These are phyloP conservation scores for Sebastes itinus DNA, from an alignment of 2,797 vertebrate species.

Conservation along the genomic window DNA sequence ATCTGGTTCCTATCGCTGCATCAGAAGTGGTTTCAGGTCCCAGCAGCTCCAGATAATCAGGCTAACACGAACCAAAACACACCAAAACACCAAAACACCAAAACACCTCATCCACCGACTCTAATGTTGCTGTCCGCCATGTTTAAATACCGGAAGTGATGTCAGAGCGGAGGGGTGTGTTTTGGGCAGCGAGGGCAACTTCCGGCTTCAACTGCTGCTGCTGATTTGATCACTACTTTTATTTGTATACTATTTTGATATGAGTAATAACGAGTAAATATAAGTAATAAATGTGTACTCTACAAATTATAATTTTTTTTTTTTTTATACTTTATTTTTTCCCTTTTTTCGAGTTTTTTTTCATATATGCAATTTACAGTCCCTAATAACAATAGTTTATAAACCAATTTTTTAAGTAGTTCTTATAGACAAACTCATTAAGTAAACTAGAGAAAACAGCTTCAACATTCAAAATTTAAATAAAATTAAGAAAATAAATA, in stretches of 20 bases:
- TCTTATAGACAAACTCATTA: too few relatives aligned
- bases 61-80: constrained; percentile 29
- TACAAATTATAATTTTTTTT: too few relatives aligned
- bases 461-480: too few relatives aligned
- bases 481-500: too few relatives aligned
- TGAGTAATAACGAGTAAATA: neutral
- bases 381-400: too few relatives aligned
- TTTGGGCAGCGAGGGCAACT: too few relatives aligned
- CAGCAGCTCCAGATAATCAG: neutral
- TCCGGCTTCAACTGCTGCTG: neutral
- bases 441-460: too few relatives aligned
- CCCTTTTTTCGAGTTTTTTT: accelerated
- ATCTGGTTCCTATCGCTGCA: constrained; percentile 6
- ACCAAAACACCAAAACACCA: constrained; percentile 57
- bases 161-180: neutral
- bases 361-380: too few relatives aligned
- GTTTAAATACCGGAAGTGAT: constrained; percentile 76
- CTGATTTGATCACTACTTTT: neutral
- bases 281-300: neutral
- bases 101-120: neutral
- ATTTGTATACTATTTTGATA: neutral
- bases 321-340: too few relatives aligned
- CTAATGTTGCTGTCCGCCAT: constrained; percentile 61
- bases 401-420: too few relatives aligned
- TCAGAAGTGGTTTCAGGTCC: neutral